Base-by-base conservation (phyloP, 2,797 vertebrate species). In the Florisuga fusca region DNA sequence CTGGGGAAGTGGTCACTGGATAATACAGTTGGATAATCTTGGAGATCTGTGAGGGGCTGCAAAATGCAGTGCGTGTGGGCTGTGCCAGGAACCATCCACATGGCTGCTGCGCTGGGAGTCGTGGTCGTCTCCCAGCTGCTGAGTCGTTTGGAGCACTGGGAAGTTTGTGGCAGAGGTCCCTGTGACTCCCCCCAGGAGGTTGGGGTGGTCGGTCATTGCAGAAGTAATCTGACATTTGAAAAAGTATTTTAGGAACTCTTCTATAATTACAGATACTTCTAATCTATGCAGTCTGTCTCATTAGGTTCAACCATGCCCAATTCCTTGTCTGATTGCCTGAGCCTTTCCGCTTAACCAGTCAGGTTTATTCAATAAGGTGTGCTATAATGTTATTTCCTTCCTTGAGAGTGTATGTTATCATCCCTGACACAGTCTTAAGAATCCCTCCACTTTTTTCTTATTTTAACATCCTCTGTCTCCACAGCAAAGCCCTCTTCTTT, bases 361-460 rank as follows among this genome's bases (percentile, higher is more conserved):
- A 88, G 87, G 87, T 94, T 95, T 96, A 97, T 97, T 97, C 91
- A 94, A 95, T 96, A 73, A 97, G 76, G 79, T 96, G 87, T 92
- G 66, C 83, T 89, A 88, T 95, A 95, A 96, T 97, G 84, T 86
- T 95, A 89, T 96, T 97, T 96, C 94, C 92, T 94, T 92, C 69
- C 50, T 91, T 88, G 66, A 96, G 89, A 81, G 79, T 93, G 53
- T 92, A 85, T 82, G 73, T 97, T 96, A 91, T 96, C 92, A 73
- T 95, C 34, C 76, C 45, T 62, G 51, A 89, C 46, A 84, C 21
- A 84, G 92, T 69, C 62, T 92, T 89, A 66, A 92, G 91, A 51
- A 95, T 86, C 93, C 15, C 22, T 89, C 72, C 50, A 86, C 61
- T 83, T 78, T 84, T 87, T 71, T 87, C 82, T 84, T 61, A 53